Conservation (phyloP, 1,140 invertebrate species). For the Cydia splendana region DNA sequence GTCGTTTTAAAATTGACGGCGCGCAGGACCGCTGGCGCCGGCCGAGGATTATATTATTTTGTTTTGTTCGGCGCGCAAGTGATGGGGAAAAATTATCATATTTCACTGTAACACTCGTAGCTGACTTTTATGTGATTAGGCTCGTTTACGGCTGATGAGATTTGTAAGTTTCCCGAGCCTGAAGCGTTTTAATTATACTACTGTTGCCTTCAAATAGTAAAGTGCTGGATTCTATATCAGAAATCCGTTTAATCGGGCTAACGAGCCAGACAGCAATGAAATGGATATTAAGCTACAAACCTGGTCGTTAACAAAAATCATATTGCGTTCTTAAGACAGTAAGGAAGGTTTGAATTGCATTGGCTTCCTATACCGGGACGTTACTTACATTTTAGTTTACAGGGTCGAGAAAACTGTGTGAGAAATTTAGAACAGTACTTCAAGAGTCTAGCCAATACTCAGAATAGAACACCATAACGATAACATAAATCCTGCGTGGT, state of each 20-base stretch:
- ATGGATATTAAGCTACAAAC: neutral
- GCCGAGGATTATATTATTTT: conserved; percentile 33
- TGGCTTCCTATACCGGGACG: neutral
- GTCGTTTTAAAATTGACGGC: conserved; percentile 47
- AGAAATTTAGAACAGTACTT: neutral
- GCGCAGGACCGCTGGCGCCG: conserved; percentile 53
- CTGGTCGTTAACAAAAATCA: neutral
- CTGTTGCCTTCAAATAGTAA: conserved; percentile 14
- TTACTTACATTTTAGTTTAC: conserved; percentile 1
- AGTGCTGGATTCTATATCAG: conserved; percentile 1
- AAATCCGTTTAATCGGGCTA: conserved; percentile 7
- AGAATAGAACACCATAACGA: neutral
- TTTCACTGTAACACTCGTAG: conserved; percentile 49
- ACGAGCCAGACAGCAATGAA: conserved; percentile 7
- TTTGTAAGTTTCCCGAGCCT: conserved; percentile 35
- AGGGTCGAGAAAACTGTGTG: neutral
- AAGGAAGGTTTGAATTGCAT: neutral
- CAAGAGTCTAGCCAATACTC: neutral
- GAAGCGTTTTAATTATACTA: conserved; percentile 19
- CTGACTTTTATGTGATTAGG: conserved; percentile 45
- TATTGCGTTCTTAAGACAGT: neutral
- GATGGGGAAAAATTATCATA: conserved; percentile 50
- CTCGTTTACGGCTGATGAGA: conserved; percentile 35
- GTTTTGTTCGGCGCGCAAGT: conserved; percentile 39
- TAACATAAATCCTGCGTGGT: conserved; percentile 20